Base-by-base conservation (phyloP, 2,888 invertebrate genomes). In the Halictus ligatus region DNA sequence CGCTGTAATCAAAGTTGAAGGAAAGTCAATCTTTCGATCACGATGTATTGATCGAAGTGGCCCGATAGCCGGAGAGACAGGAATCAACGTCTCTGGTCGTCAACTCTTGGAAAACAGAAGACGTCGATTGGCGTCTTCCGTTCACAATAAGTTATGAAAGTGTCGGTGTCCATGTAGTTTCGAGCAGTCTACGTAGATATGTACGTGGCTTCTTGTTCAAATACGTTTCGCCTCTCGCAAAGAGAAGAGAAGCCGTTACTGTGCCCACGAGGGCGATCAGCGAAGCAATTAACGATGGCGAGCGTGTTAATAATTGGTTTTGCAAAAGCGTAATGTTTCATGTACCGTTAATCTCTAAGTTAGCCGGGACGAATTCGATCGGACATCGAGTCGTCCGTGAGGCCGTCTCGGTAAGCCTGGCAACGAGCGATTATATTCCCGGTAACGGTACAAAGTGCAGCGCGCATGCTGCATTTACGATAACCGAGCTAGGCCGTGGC, bases 371-470 rank as follows among this genome's bases (percentile, higher is more conserved):
- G 87, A 92, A 92, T 92, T 91, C 90, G 91, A 91, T 92, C 88
- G 89, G 86, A 82, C 92, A 89, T 87, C 88, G 82, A 73, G 71
- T 82, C 83, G 83, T 84, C 82, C 87, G 88, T 71, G 87, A 85
- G 84, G 82, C 85, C 86, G 80, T 81, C 81, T 75, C 54, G 64
- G 80, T 79, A 74, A 85, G 80, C 81, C 67, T 79, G 67, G 79
- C 82, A 87, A 81, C 86, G 86, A 79, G 78, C 89, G 92, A 89
- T 92, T 89, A 91, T 90, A 89, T 88, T 73, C 84, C 78, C 79
- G 84, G 84, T 93, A 93, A 93, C 93, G 93, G 93, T 93, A 93
- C 91, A 91, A 83, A 90, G 88, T 89, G 89, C 92, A 89, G 84
- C 80, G 83, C 83, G 84, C 75, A 83, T 87, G 90, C 88, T 89